These are phyloP conservation scores for Coracopsis vasa DNA, from an alignment of 2,113 vertebrate species.

Conservation along the genomic window DNA sequence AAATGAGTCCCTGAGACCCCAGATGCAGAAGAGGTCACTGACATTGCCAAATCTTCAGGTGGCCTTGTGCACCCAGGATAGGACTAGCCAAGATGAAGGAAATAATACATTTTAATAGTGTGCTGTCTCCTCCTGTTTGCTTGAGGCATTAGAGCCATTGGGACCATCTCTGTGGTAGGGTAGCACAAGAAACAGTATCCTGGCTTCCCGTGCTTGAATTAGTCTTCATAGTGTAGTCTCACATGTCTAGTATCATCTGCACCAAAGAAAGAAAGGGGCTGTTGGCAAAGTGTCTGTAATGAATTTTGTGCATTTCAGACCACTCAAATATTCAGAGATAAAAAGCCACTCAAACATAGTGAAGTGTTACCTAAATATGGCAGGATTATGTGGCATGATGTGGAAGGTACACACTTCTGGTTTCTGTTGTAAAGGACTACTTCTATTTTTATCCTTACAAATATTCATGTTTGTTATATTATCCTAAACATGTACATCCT, in stretches of 20 bases:
- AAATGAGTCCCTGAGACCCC: conserved; percentile 12
- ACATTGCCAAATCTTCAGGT: not conserved
- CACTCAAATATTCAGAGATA: not conserved
- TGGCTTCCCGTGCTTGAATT: not conserved
- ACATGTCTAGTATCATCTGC: not conserved
- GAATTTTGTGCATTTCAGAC: not conserved
- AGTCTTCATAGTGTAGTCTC: not conserved
- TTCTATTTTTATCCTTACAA: not conserved
- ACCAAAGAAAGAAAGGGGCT: not conserved
- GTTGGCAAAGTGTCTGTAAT: not conserved
- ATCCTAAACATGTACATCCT: not conserved
- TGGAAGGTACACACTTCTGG: not conserved
- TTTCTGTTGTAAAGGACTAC: not conserved
- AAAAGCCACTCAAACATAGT: not conserved
- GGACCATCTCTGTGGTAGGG: not conserved
- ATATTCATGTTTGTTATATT: not conserved
- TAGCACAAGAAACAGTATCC: not conserved
- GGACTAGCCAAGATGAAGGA: not conserved
- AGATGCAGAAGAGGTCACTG: not conserved
- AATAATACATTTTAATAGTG: not conserved
- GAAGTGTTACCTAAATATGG: not conserved
- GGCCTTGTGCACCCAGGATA: not conserved
- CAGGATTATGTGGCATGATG: not conserved
- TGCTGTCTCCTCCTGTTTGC: not conserved
- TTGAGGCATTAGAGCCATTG: not conserved